Percentiles rank a stretch among this genome's conserved stretches.
Conservation (phyloP, 2,888 invertebrate species). For the Netelia inedita region DNA sequence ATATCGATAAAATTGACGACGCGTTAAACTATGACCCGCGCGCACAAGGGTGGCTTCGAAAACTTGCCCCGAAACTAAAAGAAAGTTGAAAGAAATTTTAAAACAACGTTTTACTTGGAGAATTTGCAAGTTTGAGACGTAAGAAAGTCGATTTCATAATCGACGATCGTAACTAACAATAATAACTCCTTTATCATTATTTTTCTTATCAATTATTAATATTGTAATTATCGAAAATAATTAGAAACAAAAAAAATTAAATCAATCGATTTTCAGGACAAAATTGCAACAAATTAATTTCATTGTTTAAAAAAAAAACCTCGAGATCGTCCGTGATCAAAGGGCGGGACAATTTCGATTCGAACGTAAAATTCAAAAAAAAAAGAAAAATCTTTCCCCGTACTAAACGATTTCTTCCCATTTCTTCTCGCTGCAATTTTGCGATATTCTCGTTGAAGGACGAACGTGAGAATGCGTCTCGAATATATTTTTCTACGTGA, state of each 20-base stretch:
- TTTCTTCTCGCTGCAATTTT: too few species aligned
- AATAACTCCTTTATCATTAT: neutral
- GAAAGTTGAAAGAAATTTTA: neutral
- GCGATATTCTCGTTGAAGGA: neutral
- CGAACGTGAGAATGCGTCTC: neutral
- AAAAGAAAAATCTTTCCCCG: too few species aligned
- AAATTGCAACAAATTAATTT: neutral
- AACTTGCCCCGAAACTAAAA: neutral
- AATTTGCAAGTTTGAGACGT: neutral
- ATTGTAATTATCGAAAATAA: neutral
- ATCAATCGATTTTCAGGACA: neutral
- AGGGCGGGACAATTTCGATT: too few species aligned
- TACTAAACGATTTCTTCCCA: too few species aligned
- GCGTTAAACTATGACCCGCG: neutral
- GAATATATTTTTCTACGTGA: neutral
- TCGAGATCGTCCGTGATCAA: too few species aligned
- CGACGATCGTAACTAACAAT: neutral
- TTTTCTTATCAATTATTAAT: neutral
- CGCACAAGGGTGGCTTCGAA: neutral
- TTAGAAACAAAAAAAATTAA: neutral
- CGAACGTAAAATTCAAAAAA: too few species aligned
- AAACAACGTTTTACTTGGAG: neutral
- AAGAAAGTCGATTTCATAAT: too few species aligned
- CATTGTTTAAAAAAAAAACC: too few species aligned
- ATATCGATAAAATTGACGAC: conserved; percentile 43